Percentiles rank a stretch among this genome's conserved stretches.
These are phyloP conservation scores for Pheosia tremula DNA, from an alignment of 2,888 invertebrate genomes.

Conservation along the genomic window DNA sequence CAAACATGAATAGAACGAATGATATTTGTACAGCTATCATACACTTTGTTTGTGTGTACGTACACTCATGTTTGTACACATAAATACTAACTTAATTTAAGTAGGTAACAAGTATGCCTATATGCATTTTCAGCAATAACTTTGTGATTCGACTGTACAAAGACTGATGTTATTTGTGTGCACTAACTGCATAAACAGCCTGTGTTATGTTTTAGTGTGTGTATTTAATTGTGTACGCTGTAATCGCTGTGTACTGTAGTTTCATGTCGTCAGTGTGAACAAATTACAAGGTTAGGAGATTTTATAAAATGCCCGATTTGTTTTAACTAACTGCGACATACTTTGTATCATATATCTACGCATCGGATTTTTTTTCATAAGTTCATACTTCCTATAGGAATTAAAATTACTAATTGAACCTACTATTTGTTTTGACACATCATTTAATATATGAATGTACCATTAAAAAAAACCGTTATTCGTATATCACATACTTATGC, in stretches of 20 bases:
- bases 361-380: background rate
- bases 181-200: conserved; percentile 1
- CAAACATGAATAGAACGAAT: too few species aligned
- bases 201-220: conserved; percentile 44
- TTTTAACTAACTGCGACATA: conserved; percentile 26
- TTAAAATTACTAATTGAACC: too few species aligned
- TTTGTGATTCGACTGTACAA: conserved; percentile 76
- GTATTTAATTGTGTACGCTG: conserved; percentile 20
- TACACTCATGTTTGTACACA: too few species aligned
- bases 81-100: too few species aligned
- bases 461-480: too few species aligned
- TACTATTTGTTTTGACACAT: too few species aligned
- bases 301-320: conserved; percentile 21
- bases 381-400: too few species aligned
- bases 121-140: conserved; percentile 74
- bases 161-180: conserved; percentile 70
- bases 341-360: conserved; percentile 30
- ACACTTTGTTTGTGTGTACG: too few species aligned
- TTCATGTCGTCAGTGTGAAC: conserved; percentile 16
- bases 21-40: too few species aligned
- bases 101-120: conserved; percentile 20
- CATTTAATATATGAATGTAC: too few species aligned
- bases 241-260: conserved; percentile 22
- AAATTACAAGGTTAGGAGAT: conserved; percentile 16
- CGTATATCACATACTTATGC: too few species aligned